Evolutionary conservation across 37 sponge, comb jelly and placozoan species (phyloP).

Genomic region (Ianthella basta): DNA sequence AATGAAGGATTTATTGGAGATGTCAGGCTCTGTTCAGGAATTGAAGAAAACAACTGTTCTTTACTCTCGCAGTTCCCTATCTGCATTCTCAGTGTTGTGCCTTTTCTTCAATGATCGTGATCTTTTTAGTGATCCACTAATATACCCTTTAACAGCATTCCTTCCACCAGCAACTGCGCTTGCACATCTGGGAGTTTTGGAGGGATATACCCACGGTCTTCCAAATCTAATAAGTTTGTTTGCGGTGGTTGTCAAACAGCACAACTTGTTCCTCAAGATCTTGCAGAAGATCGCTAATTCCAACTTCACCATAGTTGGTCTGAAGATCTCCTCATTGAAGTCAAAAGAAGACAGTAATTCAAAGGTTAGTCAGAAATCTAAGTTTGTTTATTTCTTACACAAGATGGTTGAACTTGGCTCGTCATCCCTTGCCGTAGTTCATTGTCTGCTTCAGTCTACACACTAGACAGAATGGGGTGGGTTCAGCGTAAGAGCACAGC

Average conservation of each 20-base stretch:
- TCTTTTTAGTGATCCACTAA: constrained; percentile 52
- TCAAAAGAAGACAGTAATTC: no score
- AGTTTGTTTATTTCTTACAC: no score
- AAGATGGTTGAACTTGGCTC: no score
- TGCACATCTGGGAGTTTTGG: background rate
- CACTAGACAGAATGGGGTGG: no score
- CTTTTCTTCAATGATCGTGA: constrained; percentile 74
- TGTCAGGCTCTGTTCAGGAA: background rate
- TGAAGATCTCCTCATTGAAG: background rate
- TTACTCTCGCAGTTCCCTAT: constrained; percentile 1
- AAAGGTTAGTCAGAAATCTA: no score
- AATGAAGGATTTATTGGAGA: background rate
- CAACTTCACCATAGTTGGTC: constrained; percentile 2
- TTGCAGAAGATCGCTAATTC: background rate
- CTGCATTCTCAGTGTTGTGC: constrained; percentile 38
- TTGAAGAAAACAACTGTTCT: background rate
- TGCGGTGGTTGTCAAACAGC: background rate
- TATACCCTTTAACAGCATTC: constrained; percentile 26
- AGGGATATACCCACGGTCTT: background rate
- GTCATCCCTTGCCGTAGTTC: no score
- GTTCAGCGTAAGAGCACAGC: no score
- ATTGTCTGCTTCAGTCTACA: no score
- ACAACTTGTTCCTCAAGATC: background rate
- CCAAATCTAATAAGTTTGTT: background rate
- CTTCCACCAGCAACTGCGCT: constrained; percentile 35